phyloP scores from a whole-genome alignment of 2,888 invertebrate species.

The Trichogramma evanescens region DNA sequence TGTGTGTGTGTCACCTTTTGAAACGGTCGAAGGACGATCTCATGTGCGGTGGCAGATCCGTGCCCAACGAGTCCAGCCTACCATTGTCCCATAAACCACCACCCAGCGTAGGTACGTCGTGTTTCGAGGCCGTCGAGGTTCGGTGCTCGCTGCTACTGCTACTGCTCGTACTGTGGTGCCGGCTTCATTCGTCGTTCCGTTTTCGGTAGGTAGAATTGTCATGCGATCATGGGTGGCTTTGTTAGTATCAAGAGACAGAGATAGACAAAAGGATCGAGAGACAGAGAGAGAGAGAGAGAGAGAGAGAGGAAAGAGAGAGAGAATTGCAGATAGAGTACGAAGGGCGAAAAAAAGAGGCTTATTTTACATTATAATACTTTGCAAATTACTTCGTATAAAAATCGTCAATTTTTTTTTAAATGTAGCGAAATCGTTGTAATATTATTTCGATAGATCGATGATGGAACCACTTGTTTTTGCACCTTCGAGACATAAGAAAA shows the following conservation, averaged over 20 bases:
- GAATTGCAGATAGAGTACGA: too few relatives aligned
- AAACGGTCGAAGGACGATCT: conserved; percentile 45
- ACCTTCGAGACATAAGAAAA: too few relatives aligned
- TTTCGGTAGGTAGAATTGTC: background rate
- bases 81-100: conserved; percentile 34
- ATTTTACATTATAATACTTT: too few relatives aligned
- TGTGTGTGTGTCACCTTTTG: conserved; percentile 42
- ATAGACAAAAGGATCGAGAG: background rate
- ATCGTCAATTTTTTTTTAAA: too few relatives aligned
- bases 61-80: conserved; percentile 34
- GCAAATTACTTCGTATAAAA: too few relatives aligned
- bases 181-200: conserved; percentile 28
- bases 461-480: too few relatives aligned
- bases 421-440: too few relatives aligned
- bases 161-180: conserved; percentile 43
- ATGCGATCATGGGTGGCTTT: conserved; percentile 11
- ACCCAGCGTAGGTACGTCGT: conserved; percentile 39
- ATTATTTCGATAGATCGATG: too few relatives aligned
- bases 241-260: conserved; percentile 1
- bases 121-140: conserved; percentile 34
- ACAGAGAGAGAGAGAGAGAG: background rate
- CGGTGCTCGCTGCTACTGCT: conserved; percentile 45
- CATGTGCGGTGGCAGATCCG: conserved; percentile 30
- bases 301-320: too few relatives aligned
- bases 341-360: too few relatives aligned